A percentile compares a stretch with the other conserved stretches of the same genome.
Evolutionary conservation across 2,113 vertebrate genomes (phyloP).

Genomic region (Xiphophorus hellerii): DNA sequence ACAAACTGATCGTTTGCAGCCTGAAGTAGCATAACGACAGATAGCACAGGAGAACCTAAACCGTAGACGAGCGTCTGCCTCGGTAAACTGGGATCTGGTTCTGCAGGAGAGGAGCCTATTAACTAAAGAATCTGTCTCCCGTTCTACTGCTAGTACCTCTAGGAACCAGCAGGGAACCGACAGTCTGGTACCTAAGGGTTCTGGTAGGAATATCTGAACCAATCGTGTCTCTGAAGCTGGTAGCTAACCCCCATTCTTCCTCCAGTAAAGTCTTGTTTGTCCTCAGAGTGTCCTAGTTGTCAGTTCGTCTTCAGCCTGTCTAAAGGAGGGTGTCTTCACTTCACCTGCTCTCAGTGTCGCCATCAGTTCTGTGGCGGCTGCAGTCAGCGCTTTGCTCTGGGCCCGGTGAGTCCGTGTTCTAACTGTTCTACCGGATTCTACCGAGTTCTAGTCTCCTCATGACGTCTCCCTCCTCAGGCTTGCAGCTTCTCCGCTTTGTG

Average conservation of each 20-base stretch:
- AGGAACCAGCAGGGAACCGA: no score
- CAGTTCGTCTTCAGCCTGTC: slow-evolving; percentile 76
- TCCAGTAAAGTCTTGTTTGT: slow-evolving; percentile 14
- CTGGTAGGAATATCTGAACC: no score
- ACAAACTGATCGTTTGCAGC: no score
- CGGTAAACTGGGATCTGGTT: no score
- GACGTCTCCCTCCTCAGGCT: slow-evolving; percentile 47
- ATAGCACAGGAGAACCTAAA: no score
- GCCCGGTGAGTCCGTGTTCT: slow-evolving; percentile 63
- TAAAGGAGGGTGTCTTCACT: slow-evolving; percentile 83
- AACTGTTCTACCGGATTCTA: background rate
- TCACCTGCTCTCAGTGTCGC: slow-evolving; percentile 80
- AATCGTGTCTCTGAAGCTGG: background rate
- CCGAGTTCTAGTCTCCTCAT: background rate
- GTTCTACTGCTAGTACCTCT: no score
- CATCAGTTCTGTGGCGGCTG: slow-evolving; percentile 81
- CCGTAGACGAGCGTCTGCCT: no score
- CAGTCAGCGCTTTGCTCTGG: slow-evolving; percentile 65
- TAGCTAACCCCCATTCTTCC: background rate
- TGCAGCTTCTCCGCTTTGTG: slow-evolving; percentile 77
- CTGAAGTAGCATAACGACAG: no score
- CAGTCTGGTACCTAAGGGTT: no score
- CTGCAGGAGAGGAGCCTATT: no score
- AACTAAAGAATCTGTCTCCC: no score
- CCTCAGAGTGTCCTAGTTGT: slow-evolving; percentile 81